phyloP scores from a whole-genome alignment of 2,113 vertebrate species.

The Apeltes quadracus region DNA sequence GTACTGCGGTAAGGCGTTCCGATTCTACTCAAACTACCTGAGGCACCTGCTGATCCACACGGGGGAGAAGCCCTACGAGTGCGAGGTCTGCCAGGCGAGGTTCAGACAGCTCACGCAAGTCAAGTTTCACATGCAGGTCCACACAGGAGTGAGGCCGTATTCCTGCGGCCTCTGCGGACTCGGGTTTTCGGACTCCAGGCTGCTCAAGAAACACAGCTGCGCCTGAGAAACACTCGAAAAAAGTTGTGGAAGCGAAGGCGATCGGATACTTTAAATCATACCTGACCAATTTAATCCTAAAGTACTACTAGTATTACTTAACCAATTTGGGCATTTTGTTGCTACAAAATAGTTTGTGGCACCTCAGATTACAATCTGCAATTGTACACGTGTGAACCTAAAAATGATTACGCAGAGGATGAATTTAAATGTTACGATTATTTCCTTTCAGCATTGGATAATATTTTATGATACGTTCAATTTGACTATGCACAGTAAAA shows the following conservation, averaged over 20 bases:
- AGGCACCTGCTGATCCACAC: slow-evolving; percentile 69
- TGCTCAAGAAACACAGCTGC: slow-evolving; percentile 72
- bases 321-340: neutral
- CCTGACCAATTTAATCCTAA: neutral
- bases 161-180: slow-evolving; percentile 62
- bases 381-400: neutral
- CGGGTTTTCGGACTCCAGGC: slow-evolving; percentile 69
- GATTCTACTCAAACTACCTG: slow-evolving; percentile 70
- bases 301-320: neutral
- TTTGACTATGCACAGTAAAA: neutral
- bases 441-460: neutral
- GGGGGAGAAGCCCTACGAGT: slow-evolving; percentile 76
- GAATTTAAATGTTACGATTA: neutral
- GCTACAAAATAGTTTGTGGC: neutral
- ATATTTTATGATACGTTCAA: neutral
- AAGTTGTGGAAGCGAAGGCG: too few species aligned
- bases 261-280: too few species aligned
- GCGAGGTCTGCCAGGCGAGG: slow-evolving; percentile 61
- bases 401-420: neutral
- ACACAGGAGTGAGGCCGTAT: slow-evolving; percentile 67
- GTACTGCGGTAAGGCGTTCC: slow-evolving; percentile 68
- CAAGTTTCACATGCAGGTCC: slow-evolving; percentile 77
- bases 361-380: neutral
- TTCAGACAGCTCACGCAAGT: slow-evolving; percentile 73
- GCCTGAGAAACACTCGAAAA: too few species aligned